These are phyloP conservation scores for Scophthalmus maximus DNA, from an alignment of 2,113 vertebrate genomes.

Conservation along the genomic window DNA sequence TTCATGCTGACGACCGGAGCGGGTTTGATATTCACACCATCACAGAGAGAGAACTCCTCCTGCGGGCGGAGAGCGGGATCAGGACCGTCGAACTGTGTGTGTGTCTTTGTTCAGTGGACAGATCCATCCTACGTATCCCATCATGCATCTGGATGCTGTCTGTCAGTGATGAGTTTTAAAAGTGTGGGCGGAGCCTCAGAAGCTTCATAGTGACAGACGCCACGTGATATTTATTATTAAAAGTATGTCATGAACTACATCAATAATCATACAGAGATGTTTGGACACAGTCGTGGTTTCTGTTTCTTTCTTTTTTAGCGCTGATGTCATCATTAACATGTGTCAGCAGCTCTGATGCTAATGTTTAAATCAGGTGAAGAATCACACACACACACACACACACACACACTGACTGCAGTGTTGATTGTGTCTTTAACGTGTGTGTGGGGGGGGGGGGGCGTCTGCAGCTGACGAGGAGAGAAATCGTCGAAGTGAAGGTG, in stretches of 20 bases:
- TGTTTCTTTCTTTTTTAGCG: neutral
- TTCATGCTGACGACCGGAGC: neutral
- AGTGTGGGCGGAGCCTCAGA: too few species aligned
- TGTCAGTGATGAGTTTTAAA: too few species aligned
- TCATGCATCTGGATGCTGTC: too few species aligned
- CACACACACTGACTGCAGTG: neutral
- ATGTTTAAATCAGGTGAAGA: conserved; percentile 46
- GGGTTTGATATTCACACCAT: neutral
- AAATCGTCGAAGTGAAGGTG: neutral
- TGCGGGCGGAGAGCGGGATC: too few species aligned
- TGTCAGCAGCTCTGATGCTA: conserved; percentile 34
- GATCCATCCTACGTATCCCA: too few species aligned
- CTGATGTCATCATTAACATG: conserved; percentile 8
- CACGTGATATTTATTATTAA: too few species aligned
- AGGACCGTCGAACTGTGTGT: too few species aligned
- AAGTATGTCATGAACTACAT: too few species aligned
- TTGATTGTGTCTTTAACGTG: neutral
- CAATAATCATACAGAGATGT: too few species aligned
- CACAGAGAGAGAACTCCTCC: too few species aligned
- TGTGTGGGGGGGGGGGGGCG: neutral
- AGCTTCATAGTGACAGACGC: too few species aligned
- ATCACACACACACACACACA: conserved; percentile 20
- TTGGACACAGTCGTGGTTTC: neutral
- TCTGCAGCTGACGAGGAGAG: neutral
- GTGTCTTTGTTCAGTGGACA: too few species aligned